phyloP scores from a whole-genome alignment of 2,888 invertebrate species.

The Nomada flava region DNA sequence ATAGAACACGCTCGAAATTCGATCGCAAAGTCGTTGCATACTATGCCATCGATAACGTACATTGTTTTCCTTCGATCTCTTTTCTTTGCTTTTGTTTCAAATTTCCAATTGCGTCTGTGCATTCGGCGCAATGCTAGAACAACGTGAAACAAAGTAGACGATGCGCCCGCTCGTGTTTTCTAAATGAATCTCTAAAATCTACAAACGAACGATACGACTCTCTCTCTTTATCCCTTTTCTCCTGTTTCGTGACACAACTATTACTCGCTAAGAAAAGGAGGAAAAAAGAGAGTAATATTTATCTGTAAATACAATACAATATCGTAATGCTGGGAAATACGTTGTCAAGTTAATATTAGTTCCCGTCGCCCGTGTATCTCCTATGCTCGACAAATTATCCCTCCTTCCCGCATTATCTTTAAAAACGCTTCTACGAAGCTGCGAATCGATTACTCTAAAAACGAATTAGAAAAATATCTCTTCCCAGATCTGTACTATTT shows the following conservation, averaged over 20 bases:
- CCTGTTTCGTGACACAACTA: slow-evolving; percentile 17
- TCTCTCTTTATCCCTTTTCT: background rate
- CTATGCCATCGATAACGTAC: slow-evolving; percentile 25
- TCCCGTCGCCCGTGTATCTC: background rate
- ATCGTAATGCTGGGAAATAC: slow-evolving; percentile 59
- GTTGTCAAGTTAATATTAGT: slow-evolving; percentile 41
- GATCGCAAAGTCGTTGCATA: slow-evolving; percentile 30
- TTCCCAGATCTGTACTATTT: slow-evolving; percentile 69
- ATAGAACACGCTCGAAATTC: slow-evolving; percentile 35
- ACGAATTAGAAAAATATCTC: slow-evolving; percentile 73
- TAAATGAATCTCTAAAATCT: slow-evolving; percentile 55
- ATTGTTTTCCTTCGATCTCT: slow-evolving; percentile 1
- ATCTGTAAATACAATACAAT: slow-evolving; percentile 55
- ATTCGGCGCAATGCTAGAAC: slow-evolving; percentile 38
- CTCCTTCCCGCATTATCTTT: slow-evolving; percentile 32
- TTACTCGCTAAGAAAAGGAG: slow-evolving; percentile 36
- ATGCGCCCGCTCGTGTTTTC: slow-evolving; percentile 19
- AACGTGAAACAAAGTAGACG: slow-evolving; percentile 38
- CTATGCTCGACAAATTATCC: slow-evolving; percentile 43
- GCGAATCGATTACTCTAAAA: slow-evolving; percentile 66
- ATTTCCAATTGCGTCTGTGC: slow-evolving; percentile 1
- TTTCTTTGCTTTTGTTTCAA: slow-evolving; percentile 4
- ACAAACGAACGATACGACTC: slow-evolving; percentile 46
- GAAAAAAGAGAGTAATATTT: slow-evolving; percentile 39
- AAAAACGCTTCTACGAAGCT: slow-evolving; percentile 62